Base-by-base conservation (phyloP, 2,113 vertebrate genomes). In the Hemiprocne comata region DNA sequence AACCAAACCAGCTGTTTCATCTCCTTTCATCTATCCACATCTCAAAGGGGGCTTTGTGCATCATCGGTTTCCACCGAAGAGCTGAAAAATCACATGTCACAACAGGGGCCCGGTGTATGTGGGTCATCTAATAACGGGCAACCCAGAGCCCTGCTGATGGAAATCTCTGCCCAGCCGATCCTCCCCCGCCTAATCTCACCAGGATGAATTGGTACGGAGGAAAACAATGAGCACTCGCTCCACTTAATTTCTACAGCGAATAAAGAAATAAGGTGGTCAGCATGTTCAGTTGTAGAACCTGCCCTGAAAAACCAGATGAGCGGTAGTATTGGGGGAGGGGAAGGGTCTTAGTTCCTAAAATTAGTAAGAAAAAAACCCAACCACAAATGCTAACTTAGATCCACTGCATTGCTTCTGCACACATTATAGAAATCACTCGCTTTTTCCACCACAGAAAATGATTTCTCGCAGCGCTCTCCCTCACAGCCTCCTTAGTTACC, bases 21-120 rank as follows among this genome's bases (percentile, higher is more conserved):
- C 86, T 46, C 86, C 91, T 96, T 95, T 93, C 92, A 96, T 96
- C 90, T 83, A 46, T n/a, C 81, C 82, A 87, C 76, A 77, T 95
- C 96, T 97, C 85, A 89, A 94, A 95, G 88, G 71, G 85, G 70
- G 85, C 91, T 97, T 96, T 97, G 96, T 97, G 86, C 75, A 62
- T 74, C 62, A 60, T 60, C 29, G 1, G 61, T 87, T 89, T 91
- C 71, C 92, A 91, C 48, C 10, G 8, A 93, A 77, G 86, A 91
- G 93, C 92, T 92, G 90, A 82, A 69, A 73, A 85, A 94, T 80
- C 94, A 83, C 93, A 80, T 87, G 83, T 75, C 81, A 61, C 83
- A 65, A 92, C 18, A 82, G 87, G 87, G 83, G 44, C 84, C 81
- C 12, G 7, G 90, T 15, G 50, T 95, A 97, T 95, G 81, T 96